Evolutionary conservation across 2,797 vertebrate genomes (phyloP).

Genomic region (Chelidonichthys spinosus): DNA sequence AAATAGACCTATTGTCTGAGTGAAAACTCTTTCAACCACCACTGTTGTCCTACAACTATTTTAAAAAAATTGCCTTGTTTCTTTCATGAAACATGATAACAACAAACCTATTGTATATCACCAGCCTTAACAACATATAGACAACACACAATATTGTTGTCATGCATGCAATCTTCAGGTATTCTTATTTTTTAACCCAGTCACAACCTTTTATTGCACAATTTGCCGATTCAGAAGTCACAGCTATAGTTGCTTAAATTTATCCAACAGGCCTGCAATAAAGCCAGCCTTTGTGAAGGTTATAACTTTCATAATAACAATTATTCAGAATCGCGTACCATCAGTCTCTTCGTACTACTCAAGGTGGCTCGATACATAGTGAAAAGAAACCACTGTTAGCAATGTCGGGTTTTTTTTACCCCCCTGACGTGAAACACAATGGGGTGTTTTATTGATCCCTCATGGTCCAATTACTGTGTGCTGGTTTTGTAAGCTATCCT

Average conservation of each 20-base stretch:
- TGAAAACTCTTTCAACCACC: background rate
- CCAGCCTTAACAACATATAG: background rate
- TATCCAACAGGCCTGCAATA: background rate
- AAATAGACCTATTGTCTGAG: background rate
- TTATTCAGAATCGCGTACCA: background rate
- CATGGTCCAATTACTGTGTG: slow-evolving; percentile 53
- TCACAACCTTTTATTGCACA: background rate
- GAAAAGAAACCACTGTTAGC: slow-evolving; percentile 37
- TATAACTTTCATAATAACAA: background rate
- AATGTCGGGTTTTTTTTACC: slow-evolving; percentile 18
- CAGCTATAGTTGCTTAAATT: background rate
- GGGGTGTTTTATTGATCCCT: slow-evolving; percentile 57
- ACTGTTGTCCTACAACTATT: background rate
- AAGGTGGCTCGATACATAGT: slow-evolving; percentile 40
- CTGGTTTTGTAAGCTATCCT: slow-evolving; percentile 54
- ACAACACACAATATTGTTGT: background rate
- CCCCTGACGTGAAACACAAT: slow-evolving; percentile 21
- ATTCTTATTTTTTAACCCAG: background rate
- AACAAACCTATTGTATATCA: background rate
- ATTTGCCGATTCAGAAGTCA: background rate
- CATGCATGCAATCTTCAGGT: background rate
- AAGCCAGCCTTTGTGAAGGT: background rate
- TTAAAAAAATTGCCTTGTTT: background rate
- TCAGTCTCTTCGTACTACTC: slow-evolving; percentile 5
- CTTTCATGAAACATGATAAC: background rate